Percentiles rank a stretch among this genome's conserved stretches.
Evolutionary conservation across 2,888 invertebrate genomes (phyloP).

Genomic region (Thecocarcelia acutangulata): DNA sequence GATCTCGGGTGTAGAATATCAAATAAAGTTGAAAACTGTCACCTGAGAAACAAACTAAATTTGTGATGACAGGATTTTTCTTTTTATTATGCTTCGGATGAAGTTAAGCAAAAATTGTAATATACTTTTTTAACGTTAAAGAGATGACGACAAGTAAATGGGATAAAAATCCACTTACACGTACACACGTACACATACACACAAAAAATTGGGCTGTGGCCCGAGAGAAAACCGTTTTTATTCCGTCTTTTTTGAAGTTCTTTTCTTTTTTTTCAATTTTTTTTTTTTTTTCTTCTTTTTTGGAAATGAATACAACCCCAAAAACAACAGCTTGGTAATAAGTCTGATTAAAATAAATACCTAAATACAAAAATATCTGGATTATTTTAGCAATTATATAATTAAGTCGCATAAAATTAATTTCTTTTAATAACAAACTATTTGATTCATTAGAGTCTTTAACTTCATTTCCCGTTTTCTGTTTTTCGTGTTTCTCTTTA

Average conservation of each 20-base stretch:
- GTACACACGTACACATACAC: constrained; percentile 37
- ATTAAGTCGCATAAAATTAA: constrained; percentile 1
- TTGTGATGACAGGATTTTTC: constrained; percentile 21
- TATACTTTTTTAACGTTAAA: constrained; percentile 53
- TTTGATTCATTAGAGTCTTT: constrained; percentile 32
- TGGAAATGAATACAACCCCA: constrained; percentile 3
- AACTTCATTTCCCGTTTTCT: constrained; percentile 10
- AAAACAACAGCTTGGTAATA: too few species aligned
- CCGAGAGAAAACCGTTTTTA: constrained; percentile 54
- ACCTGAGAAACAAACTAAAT: constrained; percentile 58
- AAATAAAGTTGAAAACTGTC: constrained; percentile 57
- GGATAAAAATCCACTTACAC: constrained; percentile 46
- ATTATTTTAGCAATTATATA: not conserved
- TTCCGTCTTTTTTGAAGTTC: constrained; percentile 25
- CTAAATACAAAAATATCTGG: too few species aligned
- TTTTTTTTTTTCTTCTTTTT: too few species aligned
- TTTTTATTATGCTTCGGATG: constrained; percentile 31
- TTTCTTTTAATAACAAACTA: constrained; percentile 11
- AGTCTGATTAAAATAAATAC: too few species aligned
- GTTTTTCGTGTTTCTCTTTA: constrained; percentile 6
- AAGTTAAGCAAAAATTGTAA: constrained; percentile 49
- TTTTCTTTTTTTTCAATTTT: too few species aligned
- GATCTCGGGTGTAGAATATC: constrained; percentile 43
- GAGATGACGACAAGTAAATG: constrained; percentile 61
- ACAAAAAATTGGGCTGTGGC: constrained; percentile 67